A percentile compares a stretch with the other conserved stretches of the same genome.
Conservation (phyloP, 2,797 vertebrate species). For the Sarcophilus harrisii region DNA sequence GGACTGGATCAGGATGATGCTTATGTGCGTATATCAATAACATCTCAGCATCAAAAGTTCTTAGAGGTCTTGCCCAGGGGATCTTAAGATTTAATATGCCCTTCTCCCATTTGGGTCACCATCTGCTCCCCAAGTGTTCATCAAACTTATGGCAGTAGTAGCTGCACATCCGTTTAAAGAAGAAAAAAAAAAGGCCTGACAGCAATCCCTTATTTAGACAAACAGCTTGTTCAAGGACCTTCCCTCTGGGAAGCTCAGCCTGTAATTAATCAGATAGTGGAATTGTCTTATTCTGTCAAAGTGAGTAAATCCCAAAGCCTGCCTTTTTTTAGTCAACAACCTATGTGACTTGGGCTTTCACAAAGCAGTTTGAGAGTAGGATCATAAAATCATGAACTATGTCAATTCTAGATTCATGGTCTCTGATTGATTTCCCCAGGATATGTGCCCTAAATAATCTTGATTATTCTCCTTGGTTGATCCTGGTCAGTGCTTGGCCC, state of each 20-base stretch:
- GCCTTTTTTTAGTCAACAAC: slow-evolving; percentile 36
- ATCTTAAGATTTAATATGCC: slow-evolving; percentile 60
- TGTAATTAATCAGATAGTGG: slow-evolving; percentile 69
- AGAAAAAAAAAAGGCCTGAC: slow-evolving; percentile 66
- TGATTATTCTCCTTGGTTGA: neutral
- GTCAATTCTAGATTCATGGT: neutral
- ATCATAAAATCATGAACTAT: slow-evolving; percentile 20
- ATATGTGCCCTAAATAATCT: neutral
- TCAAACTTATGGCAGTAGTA: slow-evolving; percentile 61
- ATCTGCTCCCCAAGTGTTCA: slow-evolving; percentile 78
- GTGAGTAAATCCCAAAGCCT: slow-evolving; percentile 55
- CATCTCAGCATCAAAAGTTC: slow-evolving; percentile 69
- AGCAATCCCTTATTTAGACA: slow-evolving; percentile 72
- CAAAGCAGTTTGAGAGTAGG: slow-evolving; percentile 24
- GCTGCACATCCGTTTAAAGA: slow-evolving; percentile 57
- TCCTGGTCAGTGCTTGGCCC: neutral
- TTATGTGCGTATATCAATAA: slow-evolving; percentile 49
- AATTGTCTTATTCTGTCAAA: slow-evolving; percentile 50
- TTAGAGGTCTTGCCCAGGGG: slow-evolving; percentile 63
- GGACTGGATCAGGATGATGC: slow-evolving; percentile 43
- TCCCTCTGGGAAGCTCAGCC: slow-evolving; percentile 52
- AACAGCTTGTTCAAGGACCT: slow-evolving; percentile 58
- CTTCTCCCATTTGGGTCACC: slow-evolving; percentile 63
- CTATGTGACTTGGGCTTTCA: neutral
- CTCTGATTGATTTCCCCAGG: slow-evolving; percentile 14